Evolutionary conservation across 2,113 vertebrate genomes (phyloP), one percentile per base, ranked within the genome.

Genomic region (Corvus hawaiiensis): DNA sequence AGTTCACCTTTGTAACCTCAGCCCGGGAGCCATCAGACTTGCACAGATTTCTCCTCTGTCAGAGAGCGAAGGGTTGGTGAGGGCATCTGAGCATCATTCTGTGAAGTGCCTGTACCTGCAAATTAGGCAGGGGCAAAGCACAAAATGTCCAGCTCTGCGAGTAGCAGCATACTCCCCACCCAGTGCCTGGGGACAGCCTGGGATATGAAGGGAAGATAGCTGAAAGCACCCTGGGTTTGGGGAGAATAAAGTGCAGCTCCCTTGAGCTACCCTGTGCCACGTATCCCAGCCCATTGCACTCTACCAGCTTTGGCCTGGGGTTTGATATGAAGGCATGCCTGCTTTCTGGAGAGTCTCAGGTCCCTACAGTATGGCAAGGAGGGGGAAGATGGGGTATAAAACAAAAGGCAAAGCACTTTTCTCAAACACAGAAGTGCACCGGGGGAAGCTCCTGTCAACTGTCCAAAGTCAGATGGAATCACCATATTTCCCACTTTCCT

Each of bases 391-490:
- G 10, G 28, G 7, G 7, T 12, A n/a, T 56, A n/a, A 71, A 94
- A 44, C 1, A 1, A 73, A 64, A 77, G 27, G 27, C 41, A 58
- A 90, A 86, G 7, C 0, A 2, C 39, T 84, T 27, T 73, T 22
- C 46, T 84, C 59, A 73, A 69, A 35, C 16, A 41, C 4, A 44
- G 39, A 48, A 79, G 16, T 7, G 12, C 17, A 27, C 12, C 0
- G 0, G 19, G 33, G n/a, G 14, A 62, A 74, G 13, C 0, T 48
- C 27, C n/a, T n/a, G 11, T 44, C 46, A 32, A 0, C 76, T 64
- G 21, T 8, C 18, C 44, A 28, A 80, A 80, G 18, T 15, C 46
- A 55, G 11, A 13, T 27, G 17, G 37, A 46, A 87, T 52, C 11
- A 58, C 27, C 3, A 0, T 35, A 26, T 67, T 87, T 67, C 44